Evolutionary conservation across 1,140 invertebrate species (phyloP), one percentile per base, ranked within the genome.

Genomic region (Hycleus phaleratus): DNA sequence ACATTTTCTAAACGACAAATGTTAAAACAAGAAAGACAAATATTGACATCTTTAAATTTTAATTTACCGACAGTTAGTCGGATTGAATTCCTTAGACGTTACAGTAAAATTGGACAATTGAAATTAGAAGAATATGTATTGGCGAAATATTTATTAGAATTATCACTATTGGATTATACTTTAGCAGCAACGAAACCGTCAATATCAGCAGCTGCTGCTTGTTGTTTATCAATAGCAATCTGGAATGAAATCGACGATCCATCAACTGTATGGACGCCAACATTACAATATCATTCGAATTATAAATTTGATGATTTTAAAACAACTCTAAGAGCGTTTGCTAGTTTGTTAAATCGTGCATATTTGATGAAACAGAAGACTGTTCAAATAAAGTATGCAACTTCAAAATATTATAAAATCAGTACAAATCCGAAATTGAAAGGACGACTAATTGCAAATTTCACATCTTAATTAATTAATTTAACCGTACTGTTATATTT

Each of bases 51-150:
- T 2, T 74, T 97, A 7, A 80, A 91, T 57, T 97, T 88, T 71
- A 85, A 85, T 62, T 79, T 98, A 44, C 87, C 90, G 11, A 81
- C 86, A 68, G 94, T 95, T 3, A 76, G 93, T 49, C 87, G 92
- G 0, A 76, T 97, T 24, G 90, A 92, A 71, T 98, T 98, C 70
- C 76, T 98, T 9, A 78, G 95, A 60, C 83, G 76, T 61, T 88
- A 75, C 73, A 78, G 80, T 2, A 84, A 84, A 75, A 78, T 81
- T 1, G 80, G 80, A 4, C 70, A 83, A 71, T 86, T 85, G 6
- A 85, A 84, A 46, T 76, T 96, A 71, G 92, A 92, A 5, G 98
- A 98, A 77, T 98, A 95, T 71, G 51, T 69, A 39, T 84, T 98
- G 49, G 81, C 95, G 64, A 95, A 42, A 42, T 92, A 0, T 97